Evolutionary conservation across 2,113 vertebrate genomes (phyloP).

Genomic region (Atherinomorus stipes): DNA sequence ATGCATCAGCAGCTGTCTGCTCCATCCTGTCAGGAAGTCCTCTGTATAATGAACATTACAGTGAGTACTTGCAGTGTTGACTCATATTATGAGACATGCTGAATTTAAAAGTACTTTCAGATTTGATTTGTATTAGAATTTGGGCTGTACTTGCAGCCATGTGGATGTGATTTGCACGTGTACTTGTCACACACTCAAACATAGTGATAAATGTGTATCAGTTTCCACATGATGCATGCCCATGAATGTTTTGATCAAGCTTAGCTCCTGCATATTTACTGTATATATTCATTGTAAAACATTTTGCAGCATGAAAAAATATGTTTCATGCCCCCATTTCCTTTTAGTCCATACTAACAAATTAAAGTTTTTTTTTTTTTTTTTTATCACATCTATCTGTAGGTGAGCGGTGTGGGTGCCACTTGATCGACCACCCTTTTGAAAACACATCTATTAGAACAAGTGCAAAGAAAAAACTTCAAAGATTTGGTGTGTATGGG

Average conservation of each 20-base stretch:
- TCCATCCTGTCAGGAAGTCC: no score
- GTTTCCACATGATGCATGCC: no score
- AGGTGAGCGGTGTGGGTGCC: slow-evolving; percentile 24
- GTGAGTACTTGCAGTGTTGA: no score
- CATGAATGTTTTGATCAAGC: background rate
- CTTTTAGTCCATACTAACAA: slow-evolving; percentile 32
- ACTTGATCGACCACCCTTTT: slow-evolving; percentile 62
- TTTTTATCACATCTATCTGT: slow-evolving; percentile 11
- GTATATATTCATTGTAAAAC: slow-evolving; percentile 11
- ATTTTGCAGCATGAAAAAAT: slow-evolving; percentile 20
- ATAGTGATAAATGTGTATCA: no score
- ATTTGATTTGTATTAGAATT: background rate
- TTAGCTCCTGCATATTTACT: background rate
- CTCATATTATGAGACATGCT: no score
- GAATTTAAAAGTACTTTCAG: background rate
- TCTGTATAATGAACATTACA: no score
- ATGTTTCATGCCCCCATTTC: slow-evolving; percentile 18
- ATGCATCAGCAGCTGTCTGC: no score
- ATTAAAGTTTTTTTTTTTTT: slow-evolving; percentile 22
- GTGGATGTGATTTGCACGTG: background rate
- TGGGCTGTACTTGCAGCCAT: background rate
- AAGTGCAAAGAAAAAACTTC: slow-evolving; percentile 65
- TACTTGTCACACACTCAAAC: background rate
- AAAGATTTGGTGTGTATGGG: slow-evolving; percentile 40
- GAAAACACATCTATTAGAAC: slow-evolving; percentile 62